phyloP scores from a whole-genome alignment of 2,888 invertebrate species.

The Lycophotia porphyrea region DNA sequence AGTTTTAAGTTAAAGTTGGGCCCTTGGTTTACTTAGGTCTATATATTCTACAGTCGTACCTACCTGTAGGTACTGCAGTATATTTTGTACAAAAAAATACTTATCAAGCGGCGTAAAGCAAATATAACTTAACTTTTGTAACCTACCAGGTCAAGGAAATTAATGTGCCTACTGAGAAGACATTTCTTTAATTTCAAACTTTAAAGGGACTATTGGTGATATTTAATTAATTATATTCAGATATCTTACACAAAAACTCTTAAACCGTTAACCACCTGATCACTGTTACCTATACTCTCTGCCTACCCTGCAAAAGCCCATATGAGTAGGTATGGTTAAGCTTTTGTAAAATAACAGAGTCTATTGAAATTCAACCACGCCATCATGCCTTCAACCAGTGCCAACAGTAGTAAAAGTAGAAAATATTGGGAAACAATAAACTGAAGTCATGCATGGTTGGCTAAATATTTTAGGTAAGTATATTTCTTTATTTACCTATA shows the following conservation, averaged over 20 bases:
- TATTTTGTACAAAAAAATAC: background rate
- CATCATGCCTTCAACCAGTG: slow-evolving; percentile 2
- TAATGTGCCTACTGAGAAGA: background rate
- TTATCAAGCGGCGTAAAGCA: background rate
- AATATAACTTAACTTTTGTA: background rate
- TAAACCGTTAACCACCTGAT: background rate
- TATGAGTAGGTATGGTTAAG: background rate
- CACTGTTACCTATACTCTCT: background rate
- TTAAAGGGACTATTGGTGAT: background rate
- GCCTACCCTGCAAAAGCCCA: background rate
- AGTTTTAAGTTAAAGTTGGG: slow-evolving; percentile 51
- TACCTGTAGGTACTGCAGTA: background rate
- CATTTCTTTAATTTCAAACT: background rate
- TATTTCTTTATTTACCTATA: background rate
- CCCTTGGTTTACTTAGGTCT: background rate
- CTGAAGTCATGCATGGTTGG: background rate
- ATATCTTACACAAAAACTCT: background rate
- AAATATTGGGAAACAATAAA: slow-evolving; percentile 53
- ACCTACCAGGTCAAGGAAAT: background rate
- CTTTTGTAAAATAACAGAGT: background rate
- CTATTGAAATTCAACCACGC: slow-evolving; percentile 4
- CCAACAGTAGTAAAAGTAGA: slow-evolving; percentile 46
- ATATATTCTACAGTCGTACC: background rate
- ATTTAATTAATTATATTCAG: background rate
- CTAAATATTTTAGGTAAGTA: slow-evolving; percentile 23